phyloP scores from a whole-genome alignment of 1,140 invertebrate genomes.

The Phthorimaea operculella region DNA sequence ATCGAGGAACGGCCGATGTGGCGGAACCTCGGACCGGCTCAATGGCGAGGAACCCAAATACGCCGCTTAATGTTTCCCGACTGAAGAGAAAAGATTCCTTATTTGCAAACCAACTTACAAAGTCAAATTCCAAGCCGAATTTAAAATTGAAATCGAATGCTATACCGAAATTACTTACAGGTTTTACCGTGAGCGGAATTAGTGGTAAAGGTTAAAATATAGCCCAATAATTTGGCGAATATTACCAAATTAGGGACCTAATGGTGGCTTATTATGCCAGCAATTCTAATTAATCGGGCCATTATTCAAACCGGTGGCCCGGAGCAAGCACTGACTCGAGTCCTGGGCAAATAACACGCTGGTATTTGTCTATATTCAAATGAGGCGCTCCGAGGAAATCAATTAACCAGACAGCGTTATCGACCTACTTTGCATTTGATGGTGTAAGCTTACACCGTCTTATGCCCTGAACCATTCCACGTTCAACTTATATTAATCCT shows the following conservation, averaged over 20 bases:
- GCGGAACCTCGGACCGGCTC: background rate
- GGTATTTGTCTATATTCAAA: constrained; percentile 1
- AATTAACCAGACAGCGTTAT: background rate
- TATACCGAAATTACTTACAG: no score
- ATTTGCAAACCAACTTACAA: background rate
- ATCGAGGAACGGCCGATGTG: background rate
- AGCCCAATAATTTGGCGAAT: background rate
- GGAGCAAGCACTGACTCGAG: background rate
- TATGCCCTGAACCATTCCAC: background rate
- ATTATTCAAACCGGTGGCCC: background rate
- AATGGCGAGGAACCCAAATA: background rate
- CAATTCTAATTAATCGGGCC: background rate
- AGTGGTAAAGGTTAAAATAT: no score
- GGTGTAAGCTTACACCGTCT: background rate
- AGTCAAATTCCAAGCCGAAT: background rate
- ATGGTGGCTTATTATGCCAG: background rate
- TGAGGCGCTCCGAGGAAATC: background rate
- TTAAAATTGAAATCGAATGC: no score
- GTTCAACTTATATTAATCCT: background rate
- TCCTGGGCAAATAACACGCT: background rate
- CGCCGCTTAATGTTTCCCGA: background rate
- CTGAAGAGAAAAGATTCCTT: background rate
- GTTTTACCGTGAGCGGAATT: no score
- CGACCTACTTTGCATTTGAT: background rate
- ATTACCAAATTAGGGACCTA: background rate